Base-by-base conservation (phyloP, 1,140 invertebrate genomes). In the Bombus soroeensis region DNA sequence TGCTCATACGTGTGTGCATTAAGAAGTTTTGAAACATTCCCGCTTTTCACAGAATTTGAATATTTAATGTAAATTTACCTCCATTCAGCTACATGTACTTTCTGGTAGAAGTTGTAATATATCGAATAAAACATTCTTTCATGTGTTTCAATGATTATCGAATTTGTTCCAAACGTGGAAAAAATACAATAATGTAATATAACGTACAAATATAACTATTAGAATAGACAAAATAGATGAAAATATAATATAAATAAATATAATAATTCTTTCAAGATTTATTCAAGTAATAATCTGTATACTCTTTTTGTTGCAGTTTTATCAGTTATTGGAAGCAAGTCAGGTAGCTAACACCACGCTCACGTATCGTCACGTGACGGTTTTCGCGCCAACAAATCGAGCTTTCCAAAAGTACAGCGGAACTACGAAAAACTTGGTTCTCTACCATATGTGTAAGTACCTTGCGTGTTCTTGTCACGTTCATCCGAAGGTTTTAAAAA, bases 361-460 rank as follows among this genome's bases (percentile, higher is more conserved):
- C 28, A 95, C 96, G 89, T 96, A 96, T 91, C 96, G 97, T 83
- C 96, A 96, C 90, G 96, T 97, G 90, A 98, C 97, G 10, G 95
- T 98, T 82, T 98, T 98, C 91, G 97, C 97, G 72, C 97, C 97
- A 15, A 97, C 97, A 53, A 98, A 98, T 94, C 95, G 96, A 88
- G 97, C 97, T 53, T 98, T 98, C 94, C 97, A 98, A 93, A 96
- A 96, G 70, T 96, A 96, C 91, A 95, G 95, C 73, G 95, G 95
- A 18, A 95, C 91, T 82, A 95, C 93, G 76, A 96, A 96, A 82
- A 95, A 96, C 59, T 93, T 97, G 80, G 96, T 97, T n/a, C 96
- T 97, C 47, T 98, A 98, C 92, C 97, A 98, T 91, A 97, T 98
- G 93, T 96, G 97, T 98, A 96, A 98, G 97, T 97, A 92, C 34